Conservation (phyloP, 2,113 vertebrate species). For the Channa argus region DNA sequence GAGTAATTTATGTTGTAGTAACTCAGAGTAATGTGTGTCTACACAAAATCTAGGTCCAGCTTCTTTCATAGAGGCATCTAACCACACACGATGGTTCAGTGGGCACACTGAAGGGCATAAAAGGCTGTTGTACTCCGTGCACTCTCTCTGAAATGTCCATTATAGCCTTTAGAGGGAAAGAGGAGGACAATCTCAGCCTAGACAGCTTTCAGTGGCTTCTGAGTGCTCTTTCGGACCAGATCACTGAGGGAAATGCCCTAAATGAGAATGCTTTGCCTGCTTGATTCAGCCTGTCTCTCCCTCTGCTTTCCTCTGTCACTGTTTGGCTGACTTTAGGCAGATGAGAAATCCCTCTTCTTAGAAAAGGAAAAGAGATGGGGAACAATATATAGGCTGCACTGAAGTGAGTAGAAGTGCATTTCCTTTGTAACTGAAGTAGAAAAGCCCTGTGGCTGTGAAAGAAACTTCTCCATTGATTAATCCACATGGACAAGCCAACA, state of each 20-base stretch:
- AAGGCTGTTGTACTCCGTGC: constrained; percentile 25
- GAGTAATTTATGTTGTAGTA: no score
- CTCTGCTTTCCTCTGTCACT: constrained; percentile 8
- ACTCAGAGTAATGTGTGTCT: no score
- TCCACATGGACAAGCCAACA: constrained; percentile 51
- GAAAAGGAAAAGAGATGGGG: background rate
- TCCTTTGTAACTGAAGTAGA: constrained; percentile 16
- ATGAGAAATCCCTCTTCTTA: constrained; percentile 28
- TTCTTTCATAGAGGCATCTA: constrained; percentile 30
- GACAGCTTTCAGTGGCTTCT: constrained; percentile 49
- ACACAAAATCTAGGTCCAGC: no score
- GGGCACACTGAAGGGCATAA: constrained; percentile 31
- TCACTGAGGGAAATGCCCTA: constrained; percentile 54
- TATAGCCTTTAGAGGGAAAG: constrained; percentile 28
- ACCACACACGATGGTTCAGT: constrained; percentile 15
- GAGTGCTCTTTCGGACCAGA: constrained; percentile 46
- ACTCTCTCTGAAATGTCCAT: constrained; percentile 46
- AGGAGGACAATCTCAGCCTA: constrained; percentile 39
- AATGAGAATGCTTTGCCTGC: constrained; percentile 36
- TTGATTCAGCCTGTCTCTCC: constrained; percentile 6
- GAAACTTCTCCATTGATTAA: constrained; percentile 38
- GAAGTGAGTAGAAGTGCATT: background rate
- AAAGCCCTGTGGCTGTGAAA: constrained; percentile 36
- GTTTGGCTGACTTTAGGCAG: constrained; percentile 5
- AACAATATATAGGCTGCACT: background rate